Evolutionary conservation across 2,888 invertebrate species (phyloP), one percentile per base, ranked within the genome.

Genomic region (Metalampra italica): DNA sequence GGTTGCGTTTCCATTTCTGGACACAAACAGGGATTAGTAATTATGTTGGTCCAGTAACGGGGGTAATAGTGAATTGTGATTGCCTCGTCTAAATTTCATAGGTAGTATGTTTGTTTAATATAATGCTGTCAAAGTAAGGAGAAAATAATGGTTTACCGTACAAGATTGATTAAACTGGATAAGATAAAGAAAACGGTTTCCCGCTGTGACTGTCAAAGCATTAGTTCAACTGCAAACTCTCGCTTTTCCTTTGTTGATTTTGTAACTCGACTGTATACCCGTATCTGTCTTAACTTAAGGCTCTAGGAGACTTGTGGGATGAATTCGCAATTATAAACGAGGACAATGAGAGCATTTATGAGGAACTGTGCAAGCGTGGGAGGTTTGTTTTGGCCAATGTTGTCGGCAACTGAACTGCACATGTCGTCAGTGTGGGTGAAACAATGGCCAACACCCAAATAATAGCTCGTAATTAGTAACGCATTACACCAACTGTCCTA

Each of bases 301-400:
- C n/a, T 22, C n/a, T 36, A 36, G n/a, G n/a, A 39, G 41, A 42
- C 43, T 43, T 47, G 75, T 72, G 68, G 71, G 69, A 59, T 63
- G 67, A 53, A 63, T 59, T 57, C 53, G 63, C 68, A 65, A 70
- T 68, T 64, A 59, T 53, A 53, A 50, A 15, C 68, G 64, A 75
- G 74, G 78, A 75, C 73, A 79, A 71, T 65, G 60, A 66, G 68
- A 70, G 63, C 64, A 68, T 69, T 67, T 61, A 60, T 63, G 66
- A 66, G 60, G 60, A 60, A 59, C 53, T 61, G 55, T 52, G 53
- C 53, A 49, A 54, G 61, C 60, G 78, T 76, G 64, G 80, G 81
- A 56, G 50, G 64, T 60, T 47, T 59, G 60, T 78, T n/a, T 78
- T 77, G 71, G 73, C 68, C 64, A 39, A 45, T 45, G 37, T n/a